Percentiles rank a stretch among this genome's conserved stretches.
Evolutionary conservation across 2,797 vertebrate species (phyloP).

Genomic region (Tamandua tetradactyla): DNA sequence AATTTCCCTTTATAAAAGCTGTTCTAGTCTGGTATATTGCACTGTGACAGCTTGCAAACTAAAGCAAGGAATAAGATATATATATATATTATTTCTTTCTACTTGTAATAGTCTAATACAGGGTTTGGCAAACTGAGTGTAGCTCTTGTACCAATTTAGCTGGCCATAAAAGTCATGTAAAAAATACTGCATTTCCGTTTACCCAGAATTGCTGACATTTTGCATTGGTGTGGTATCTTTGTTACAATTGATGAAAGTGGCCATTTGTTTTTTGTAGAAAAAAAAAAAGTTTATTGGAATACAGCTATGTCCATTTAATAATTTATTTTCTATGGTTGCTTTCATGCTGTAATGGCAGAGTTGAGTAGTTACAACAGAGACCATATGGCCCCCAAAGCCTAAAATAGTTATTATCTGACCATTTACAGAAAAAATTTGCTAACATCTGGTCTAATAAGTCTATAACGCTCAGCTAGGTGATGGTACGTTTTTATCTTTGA

Average conservation of each 20-base stretch:
- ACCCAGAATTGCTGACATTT: no score
- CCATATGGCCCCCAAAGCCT: neutral
- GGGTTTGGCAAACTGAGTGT: neutral
- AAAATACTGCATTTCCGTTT: no score
- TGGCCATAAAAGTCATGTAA: no score
- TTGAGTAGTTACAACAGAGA: constrained; percentile 12
- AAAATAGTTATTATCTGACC: neutral
- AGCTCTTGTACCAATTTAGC: neutral
- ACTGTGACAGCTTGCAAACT: no score
- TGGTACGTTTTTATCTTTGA: constrained; percentile 69
- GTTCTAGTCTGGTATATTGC: no score
- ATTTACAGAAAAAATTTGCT: constrained; percentile 35
- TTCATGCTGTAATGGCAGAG: constrained; percentile 9
- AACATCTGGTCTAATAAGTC: neutral
- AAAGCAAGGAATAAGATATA: no score
- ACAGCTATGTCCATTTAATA: neutral
- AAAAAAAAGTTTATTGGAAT: constrained; percentile 20
- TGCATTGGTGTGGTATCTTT: no score
- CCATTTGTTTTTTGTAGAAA: constrained; percentile 16
- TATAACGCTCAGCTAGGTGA: neutral
- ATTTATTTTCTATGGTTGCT: neutral
- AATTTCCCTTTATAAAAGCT: no score
- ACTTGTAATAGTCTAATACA: neutral
- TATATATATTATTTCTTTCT: neutral
- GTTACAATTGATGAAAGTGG: no score